Evolutionary conservation across 1,140 invertebrate genomes (phyloP), one percentile per base, ranked within the genome.

Genomic region (Vanessa atalanta): DNA sequence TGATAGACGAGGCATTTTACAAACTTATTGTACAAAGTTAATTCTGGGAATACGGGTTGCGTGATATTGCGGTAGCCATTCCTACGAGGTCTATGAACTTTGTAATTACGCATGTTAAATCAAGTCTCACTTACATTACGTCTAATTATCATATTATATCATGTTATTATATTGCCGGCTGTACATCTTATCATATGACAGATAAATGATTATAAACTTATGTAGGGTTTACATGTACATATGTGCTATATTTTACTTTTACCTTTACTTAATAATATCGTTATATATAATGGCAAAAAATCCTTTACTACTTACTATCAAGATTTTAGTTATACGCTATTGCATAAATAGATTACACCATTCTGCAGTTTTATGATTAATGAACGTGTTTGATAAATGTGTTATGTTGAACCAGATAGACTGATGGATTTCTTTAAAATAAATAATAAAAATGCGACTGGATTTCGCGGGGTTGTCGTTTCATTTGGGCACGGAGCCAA

Each of bases 11-110:
- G 65, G 51, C 72, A 50, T 74, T 75, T 77, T 66, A 79, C 72
- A 72, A 77, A 76, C 68, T 76, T 79, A 79, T 79, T 77, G 48
- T 66, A 72, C 66, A 69, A 77, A 72, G 72, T 72, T 78, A 71
- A 70, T 72, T 73, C 71, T 64, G 43, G 31, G 57, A 70, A 75
- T 70, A 70, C n/a, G 47, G 65, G 31, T 75, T 70, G 13, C 69
- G 61, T 71, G 63, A 70, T 57, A 65, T 65, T 60, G n/a, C 61
- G 23, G 51, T 65, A 70, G 63, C 70, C 50, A 65, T 55, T 65
- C 48, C 23, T 48, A 14, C 26, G 16, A 23, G 15, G 57, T 64
- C 31, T 31, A 15, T 61, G 26, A 66, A 66, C 47, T 13, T 65
- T 48, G 20, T 65, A 48, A 65, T 70, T 63, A 63, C 60, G 47